A percentile compares a stretch with the other conserved stretches of the same genome.
Conservation (phyloP, 2,797 vertebrate genomes). For the Nasua narica region DNA sequence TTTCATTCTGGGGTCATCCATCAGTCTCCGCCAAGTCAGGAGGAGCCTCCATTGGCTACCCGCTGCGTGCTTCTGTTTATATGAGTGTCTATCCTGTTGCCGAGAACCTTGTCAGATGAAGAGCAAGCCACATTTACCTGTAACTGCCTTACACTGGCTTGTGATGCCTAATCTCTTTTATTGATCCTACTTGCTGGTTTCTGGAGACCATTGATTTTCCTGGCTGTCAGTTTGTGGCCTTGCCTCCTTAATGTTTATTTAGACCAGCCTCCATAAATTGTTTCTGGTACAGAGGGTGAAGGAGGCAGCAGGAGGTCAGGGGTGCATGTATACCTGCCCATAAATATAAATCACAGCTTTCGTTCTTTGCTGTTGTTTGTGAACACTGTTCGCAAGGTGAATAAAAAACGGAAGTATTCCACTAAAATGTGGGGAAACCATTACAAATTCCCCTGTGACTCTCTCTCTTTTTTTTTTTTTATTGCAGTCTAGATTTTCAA, state of each 20-base stretch:
- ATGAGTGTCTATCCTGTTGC: constrained; percentile 80
- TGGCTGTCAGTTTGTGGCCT: constrained; percentile 86
- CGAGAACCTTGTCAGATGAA: constrained; percentile 79
- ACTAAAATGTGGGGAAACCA: constrained; percentile 70
- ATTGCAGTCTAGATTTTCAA: constrained; percentile 75
- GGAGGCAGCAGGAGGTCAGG: constrained; percentile 81
- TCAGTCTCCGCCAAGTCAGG: constrained; percentile 69
- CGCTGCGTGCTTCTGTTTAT: constrained; percentile 75
- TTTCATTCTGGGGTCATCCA: constrained; percentile 78
- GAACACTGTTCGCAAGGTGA: constrained; percentile 79
- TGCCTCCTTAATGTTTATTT: constrained; percentile 89
- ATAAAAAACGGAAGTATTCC: constrained; percentile 78
- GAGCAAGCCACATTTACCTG: constrained; percentile 83
- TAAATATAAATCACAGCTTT: constrained; percentile 87
- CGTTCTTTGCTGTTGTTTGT: constrained; percentile 81
- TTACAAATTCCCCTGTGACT: constrained; percentile 75
- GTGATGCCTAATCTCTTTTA: constrained; percentile 86
- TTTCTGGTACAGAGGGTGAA: constrained; percentile 80
- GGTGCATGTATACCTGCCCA: constrained; percentile 83
- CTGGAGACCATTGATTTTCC: constrained; percentile 87
- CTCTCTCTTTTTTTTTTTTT: constrained; percentile 74
- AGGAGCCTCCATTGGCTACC: constrained; percentile 68
- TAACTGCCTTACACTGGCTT: constrained; percentile 79
- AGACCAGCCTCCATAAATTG: constrained; percentile 87
- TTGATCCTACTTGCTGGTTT: constrained; percentile 86